Base-by-base conservation (phyloP, 2,113 vertebrate species). In the Picathartes gymnocephalus region DNA sequence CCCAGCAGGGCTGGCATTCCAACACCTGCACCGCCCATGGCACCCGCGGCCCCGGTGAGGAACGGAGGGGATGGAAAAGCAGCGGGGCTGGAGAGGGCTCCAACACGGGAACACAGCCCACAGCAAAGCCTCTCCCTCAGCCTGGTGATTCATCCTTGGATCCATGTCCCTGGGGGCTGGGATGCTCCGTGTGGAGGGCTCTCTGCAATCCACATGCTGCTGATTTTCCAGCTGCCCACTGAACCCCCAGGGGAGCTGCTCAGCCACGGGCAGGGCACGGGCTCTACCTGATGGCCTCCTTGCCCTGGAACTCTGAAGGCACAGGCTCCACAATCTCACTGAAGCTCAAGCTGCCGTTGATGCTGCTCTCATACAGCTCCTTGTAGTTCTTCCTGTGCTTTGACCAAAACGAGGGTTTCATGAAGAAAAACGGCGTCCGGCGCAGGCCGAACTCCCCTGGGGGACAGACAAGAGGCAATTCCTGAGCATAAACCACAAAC, bases 321-420 rank as follows among this genome's bases (percentile, higher is more conserved):
- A 99, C 96, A 0, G 99, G 98, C 65, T 99, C 99, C 15, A 98
- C 94, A 0, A 98, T 98, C 94, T 99, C 99, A 18, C 96, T 98
- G 42, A 96, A 98, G 47, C 78, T 95, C 8, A 98, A 61, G 33
- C 95, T 96, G 44, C 98, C 98, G 4, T 98, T 99, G 81, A 97
- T 10, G 71, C 98, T 98, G 19, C 97, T 93, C 76, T 99, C 99
- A 3, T 98, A 99, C n/a, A 99, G 94, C 91, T 99, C 99, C 35
- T 98, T 98, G 88, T 99, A 99, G 50, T 98, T 99, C 86, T 97
- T 98, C 18, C 98, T 97, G 88, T 16, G 98, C 92, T 98, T 99
- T n/a, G 98, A 98, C 99, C 99, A 99, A 94, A 99, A 99, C 1
- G 99, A 99, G 2, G 99, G 99, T 88, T 99, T 98, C 97, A 99